phyloP scores from a whole-genome alignment of 2,888 invertebrate species.

The Drosophila diplacantha region DNA sequence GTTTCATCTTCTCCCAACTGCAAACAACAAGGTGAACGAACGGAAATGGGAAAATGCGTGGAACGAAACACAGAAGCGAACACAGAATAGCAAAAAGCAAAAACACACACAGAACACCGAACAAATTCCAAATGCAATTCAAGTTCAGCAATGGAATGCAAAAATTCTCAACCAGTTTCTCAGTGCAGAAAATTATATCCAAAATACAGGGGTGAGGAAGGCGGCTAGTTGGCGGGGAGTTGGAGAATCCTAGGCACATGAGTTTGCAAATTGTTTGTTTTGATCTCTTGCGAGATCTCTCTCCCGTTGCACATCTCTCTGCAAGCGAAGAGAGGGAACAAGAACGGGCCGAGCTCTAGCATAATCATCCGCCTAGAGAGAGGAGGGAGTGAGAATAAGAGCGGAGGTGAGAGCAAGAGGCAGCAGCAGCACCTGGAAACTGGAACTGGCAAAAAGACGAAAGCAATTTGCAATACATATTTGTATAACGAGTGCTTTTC shows the following conservation, averaged over 20 bases:
- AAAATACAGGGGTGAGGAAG: constrained; percentile 35
- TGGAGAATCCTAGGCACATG: constrained; percentile 33
- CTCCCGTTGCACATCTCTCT: constrained; percentile 41
- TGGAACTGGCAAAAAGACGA: constrained; percentile 63
- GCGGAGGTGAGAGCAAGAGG: constrained; percentile 16
- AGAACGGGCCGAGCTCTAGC: constrained; percentile 22
- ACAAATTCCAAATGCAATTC: constrained; percentile 46
- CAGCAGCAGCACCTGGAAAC: constrained; percentile 62
- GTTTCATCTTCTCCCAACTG: constrained; percentile 13
- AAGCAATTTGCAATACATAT: constrained; percentile 70
- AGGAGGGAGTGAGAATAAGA: constrained; percentile 18
- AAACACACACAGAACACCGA: constrained; percentile 22
- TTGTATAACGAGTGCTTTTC: constrained; percentile 45
- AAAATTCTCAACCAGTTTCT: constrained; percentile 51
- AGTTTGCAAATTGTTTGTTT: constrained; percentile 56
- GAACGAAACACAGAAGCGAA: constrained; percentile 21
- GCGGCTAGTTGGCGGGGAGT: neutral
- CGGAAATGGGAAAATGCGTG: constrained; percentile 45
- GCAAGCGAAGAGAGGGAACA: constrained; percentile 37
- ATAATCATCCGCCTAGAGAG: constrained; percentile 14
- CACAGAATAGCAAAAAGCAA: constrained; percentile 15
- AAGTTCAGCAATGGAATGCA: constrained; percentile 49
- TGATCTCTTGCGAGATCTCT: constrained; percentile 45
- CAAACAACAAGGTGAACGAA: constrained; percentile 42
- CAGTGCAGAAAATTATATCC: constrained; percentile 28